Evolutionary conservation across 2,797 vertebrate genomes (phyloP).

Genomic region (Enteromius paludinosus): DNA sequence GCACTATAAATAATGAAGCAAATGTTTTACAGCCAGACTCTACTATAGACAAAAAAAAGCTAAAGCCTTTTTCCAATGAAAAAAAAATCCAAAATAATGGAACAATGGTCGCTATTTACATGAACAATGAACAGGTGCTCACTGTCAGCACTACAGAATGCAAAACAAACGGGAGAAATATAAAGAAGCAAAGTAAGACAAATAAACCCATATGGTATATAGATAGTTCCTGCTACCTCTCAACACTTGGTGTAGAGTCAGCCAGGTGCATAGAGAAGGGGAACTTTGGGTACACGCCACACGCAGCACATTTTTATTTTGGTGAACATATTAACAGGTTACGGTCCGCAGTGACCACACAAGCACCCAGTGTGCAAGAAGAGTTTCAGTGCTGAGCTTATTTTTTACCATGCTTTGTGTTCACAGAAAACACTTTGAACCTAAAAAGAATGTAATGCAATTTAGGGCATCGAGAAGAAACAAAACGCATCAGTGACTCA

Average conservation of each 20-base stretch:
- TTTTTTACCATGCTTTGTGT: slow-evolving; percentile 1
- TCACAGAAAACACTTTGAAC: background rate
- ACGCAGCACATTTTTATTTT: slow-evolving; percentile 8
- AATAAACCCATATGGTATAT: slow-evolving; percentile 38
- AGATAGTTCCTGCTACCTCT: background rate
- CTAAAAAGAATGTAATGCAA: background rate
- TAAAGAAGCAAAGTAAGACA: slow-evolving; percentile 6
- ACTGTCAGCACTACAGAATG: background rate
- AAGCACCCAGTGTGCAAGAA: background rate
- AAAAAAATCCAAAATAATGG: background rate
- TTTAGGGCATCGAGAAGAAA: background rate
- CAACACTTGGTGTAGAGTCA: slow-evolving; percentile 14
- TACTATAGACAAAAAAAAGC: background rate
- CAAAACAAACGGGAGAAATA: background rate
- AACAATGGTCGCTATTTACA: background rate
- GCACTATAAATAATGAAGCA: background rate
- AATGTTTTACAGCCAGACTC: background rate
- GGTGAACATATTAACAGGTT: slow-evolving; percentile 3
- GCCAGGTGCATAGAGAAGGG: slow-evolving; percentile 4
- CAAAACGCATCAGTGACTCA: background rate
- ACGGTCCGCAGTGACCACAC: background rate
- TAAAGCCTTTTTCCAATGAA: background rate
- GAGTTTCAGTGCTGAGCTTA: background rate
- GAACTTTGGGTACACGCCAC: background rate
- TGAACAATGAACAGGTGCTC: slow-evolving; percentile 21